Evolutionary conservation across 2,888 invertebrate species (phyloP).

Genomic region (Pandemis corylana): DNA sequence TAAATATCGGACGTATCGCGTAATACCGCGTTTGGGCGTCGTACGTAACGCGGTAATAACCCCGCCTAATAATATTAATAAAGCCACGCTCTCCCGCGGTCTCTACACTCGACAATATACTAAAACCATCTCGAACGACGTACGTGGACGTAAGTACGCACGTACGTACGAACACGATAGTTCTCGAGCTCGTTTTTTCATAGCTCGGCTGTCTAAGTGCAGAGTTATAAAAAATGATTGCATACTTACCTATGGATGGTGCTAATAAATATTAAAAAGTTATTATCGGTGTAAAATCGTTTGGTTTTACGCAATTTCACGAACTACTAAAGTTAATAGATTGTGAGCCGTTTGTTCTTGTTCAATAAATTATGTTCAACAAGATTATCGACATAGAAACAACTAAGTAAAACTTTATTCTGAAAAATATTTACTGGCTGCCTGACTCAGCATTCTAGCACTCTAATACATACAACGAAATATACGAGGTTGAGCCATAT

Average conservation of each 20-base stretch:
- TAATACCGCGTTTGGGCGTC: constrained; percentile 43
- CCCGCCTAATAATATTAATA: constrained; percentile 57
- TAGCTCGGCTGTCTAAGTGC: constrained; percentile 16
- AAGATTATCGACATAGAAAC: not conserved
- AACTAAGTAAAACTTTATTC: no score
- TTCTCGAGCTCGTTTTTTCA: constrained; percentile 1
- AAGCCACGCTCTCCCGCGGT: constrained; percentile 63
- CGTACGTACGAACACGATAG: no score
- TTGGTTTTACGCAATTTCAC: constrained; percentile 20
- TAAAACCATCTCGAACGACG: not conserved
- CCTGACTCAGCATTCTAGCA: no score
- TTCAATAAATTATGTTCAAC: constrained; percentile 4
- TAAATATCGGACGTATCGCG: constrained; percentile 41
- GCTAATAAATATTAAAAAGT: constrained; percentile 33
- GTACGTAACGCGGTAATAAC: constrained; percentile 45
- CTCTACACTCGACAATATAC: constrained; percentile 13
- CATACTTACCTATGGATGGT: constrained; percentile 22
- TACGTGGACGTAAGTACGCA: not conserved
- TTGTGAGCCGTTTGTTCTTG: constrained; percentile 7
- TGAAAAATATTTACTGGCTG: no score
- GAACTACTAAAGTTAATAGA: not conserved
- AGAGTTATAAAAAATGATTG: constrained; percentile 21
- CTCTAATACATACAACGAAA: no score
- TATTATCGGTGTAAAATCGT: constrained; percentile 20
- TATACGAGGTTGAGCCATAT: no score